A percentile compares a stretch with the other conserved stretches of the same genome.
phyloP scores from a whole-genome alignment of 2,797 vertebrate species.

The Esox lucius region DNA sequence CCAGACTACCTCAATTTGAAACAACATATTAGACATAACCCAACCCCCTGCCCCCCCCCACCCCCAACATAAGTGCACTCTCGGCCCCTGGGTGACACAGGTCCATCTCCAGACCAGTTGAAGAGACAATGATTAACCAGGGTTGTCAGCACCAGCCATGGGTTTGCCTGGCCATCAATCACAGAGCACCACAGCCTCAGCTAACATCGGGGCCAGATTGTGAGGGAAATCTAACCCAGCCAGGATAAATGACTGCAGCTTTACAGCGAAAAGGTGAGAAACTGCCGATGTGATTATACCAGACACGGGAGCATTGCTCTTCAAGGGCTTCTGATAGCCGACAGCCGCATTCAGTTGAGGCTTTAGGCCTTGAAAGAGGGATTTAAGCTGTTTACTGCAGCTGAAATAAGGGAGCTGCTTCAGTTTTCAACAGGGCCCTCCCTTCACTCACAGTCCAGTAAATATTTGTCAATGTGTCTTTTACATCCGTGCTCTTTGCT shows the following conservation, averaged over 20 bases:
- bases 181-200: not conserved
- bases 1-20: not conserved
- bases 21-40: not conserved
- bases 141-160: not conserved
- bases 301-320: slow-evolving; percentile 20
- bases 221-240: slow-evolving; percentile 1
- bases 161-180: slow-evolving; percentile 3
- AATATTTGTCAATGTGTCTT: not conserved
- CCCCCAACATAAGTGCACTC: too few relatives aligned
- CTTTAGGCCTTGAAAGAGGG: not conserved
- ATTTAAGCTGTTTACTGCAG: not conserved
- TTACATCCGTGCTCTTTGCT: not conserved
- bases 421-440: not conserved
- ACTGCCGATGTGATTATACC: slow-evolving; percentile 18
- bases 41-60: too few relatives aligned
- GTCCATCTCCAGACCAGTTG: not conserved
- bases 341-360: not conserved
- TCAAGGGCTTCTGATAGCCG: slow-evolving; percentile 16
- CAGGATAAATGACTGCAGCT: slow-evolving; percentile 15
- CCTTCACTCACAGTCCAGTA: slow-evolving; percentile 9
- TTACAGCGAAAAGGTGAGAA: slow-evolving; percentile 4
- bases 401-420: not conserved
- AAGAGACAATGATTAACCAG: not conserved
- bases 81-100: not conserved
- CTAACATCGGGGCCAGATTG: not conserved